Evolutionary conservation across 2,888 invertebrate genomes (phyloP).

Genomic region (Hydraecia micacea): DNA sequence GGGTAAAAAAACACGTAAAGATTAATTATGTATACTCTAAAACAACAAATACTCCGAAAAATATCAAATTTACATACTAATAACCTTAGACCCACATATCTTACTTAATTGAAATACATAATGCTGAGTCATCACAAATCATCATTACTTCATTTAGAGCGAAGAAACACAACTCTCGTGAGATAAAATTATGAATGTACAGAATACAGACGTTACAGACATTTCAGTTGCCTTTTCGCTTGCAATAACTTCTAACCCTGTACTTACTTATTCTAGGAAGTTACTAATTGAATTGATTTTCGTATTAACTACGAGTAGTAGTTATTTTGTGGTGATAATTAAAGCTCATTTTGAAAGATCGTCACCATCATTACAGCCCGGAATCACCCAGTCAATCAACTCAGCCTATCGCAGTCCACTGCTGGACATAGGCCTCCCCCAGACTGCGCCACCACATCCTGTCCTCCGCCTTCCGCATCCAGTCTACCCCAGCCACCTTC

Average conservation of each 20-base stretch:
- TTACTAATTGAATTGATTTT: not conserved
- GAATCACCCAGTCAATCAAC: too few species aligned
- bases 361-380: too few species aligned
- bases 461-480: too few species aligned
- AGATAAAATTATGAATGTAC: slow-evolving; percentile 21
- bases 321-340: not conserved
- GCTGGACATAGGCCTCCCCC: too few species aligned
- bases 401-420: too few species aligned
- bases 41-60: not conserved
- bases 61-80: not conserved
- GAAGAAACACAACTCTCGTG: not conserved
- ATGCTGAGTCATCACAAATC: slow-evolving; percentile 38
- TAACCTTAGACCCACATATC: not conserved
- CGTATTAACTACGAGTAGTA: not conserved
- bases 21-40: not conserved
- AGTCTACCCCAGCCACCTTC: too few species aligned
- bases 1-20: not conserved
- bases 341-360: not conserved
- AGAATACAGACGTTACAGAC: not conserved
- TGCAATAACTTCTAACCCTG: not conserved
- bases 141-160: slow-evolving; percentile 11
- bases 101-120: slow-evolving; percentile 2
- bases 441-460: too few species aligned
- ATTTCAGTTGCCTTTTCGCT: not conserved
- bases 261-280: slow-evolving; percentile 18